Evolutionary conservation across 2,797 vertebrate genomes (phyloP).

Genomic region (Thripadectes ignobilis): DNA sequence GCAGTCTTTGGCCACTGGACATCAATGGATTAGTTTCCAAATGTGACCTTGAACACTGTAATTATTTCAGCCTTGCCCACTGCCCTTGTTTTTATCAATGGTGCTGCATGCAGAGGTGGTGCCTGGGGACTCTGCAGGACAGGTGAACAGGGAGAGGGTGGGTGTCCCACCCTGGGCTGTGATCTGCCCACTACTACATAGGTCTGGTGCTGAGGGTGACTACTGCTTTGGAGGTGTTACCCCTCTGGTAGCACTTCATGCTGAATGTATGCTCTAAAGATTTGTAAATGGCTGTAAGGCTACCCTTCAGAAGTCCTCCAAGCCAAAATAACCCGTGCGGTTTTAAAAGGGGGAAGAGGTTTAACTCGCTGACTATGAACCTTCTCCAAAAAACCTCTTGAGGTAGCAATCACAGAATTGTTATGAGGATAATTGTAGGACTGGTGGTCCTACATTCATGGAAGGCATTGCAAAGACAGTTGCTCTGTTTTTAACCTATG

Average conservation of each 20-base stretch:
- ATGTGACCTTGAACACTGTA: neutral
- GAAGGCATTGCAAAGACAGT: neutral
- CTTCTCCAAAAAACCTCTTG: neutral
- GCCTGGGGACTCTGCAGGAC: neutral
- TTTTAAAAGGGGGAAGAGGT: neutral
- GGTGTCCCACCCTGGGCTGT: neutral
- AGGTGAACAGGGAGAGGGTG: rapidly evolving
- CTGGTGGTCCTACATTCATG: neutral
- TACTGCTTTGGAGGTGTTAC: too few species aligned
- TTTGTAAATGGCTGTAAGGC: neutral
- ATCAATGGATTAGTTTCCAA: neutral
- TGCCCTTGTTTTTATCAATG: neutral
- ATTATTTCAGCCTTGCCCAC: neutral
- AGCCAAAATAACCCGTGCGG: neutral
- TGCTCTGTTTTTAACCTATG: neutral
- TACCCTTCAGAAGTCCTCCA: neutral
- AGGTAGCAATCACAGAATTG: neutral
- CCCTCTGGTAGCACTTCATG: neutral
- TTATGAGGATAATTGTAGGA: neutral
- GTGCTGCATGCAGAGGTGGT: neutral
- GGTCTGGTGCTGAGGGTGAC: rapidly evolving
- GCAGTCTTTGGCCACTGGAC: neutral
- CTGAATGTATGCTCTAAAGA: neutral
- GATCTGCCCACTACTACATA: rapidly evolving
- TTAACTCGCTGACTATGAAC: rapidly evolving